These are phyloP conservation scores for Oreotragus oreotragus DNA, from an alignment of 2,113 vertebrate species.

Conservation along the genomic window DNA sequence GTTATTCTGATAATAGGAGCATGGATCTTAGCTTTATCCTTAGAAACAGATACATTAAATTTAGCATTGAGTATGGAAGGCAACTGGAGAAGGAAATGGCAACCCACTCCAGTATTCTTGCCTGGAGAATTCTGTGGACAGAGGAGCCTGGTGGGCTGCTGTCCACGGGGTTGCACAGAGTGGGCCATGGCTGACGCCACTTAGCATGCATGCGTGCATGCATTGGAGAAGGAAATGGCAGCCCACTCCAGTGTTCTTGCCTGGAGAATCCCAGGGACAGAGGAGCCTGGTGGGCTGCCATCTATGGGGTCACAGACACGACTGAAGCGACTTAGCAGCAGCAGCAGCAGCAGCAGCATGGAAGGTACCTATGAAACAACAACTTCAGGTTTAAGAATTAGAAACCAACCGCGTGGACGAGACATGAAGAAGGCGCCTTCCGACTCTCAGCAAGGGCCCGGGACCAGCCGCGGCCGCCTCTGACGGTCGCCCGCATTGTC, in stretches of 20 bases:
- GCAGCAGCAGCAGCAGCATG: not conserved
- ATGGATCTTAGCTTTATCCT: not conserved
- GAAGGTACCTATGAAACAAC: not conserved
- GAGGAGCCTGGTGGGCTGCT: not conserved
- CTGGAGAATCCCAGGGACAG: not conserved
- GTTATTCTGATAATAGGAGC: not conserved
- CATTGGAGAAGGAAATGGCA: not conserved
- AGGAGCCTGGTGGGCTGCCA: not conserved
- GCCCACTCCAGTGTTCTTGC: not conserved
- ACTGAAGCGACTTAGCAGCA: not conserved
- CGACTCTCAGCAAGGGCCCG: rapidly evolving
- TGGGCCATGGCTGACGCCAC: not conserved
- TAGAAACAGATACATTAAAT: not conserved
- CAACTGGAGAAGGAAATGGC: not conserved
- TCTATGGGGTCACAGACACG: rapidly evolving
- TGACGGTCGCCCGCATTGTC: rapidly evolving
- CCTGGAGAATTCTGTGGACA: not conserved
- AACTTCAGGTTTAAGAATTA: not conserved
- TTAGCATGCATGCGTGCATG: not conserved
- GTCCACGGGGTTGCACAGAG: not conserved
- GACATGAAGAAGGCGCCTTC: not conserved
- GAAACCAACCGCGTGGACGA: not conserved
- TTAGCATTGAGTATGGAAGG: not conserved
- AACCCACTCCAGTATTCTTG: not conserved
- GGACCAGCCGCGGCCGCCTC: rapidly evolving